phyloP scores from a whole-genome alignment of 2,888 invertebrate species.

The Tubulanus polymorphus region DNA sequence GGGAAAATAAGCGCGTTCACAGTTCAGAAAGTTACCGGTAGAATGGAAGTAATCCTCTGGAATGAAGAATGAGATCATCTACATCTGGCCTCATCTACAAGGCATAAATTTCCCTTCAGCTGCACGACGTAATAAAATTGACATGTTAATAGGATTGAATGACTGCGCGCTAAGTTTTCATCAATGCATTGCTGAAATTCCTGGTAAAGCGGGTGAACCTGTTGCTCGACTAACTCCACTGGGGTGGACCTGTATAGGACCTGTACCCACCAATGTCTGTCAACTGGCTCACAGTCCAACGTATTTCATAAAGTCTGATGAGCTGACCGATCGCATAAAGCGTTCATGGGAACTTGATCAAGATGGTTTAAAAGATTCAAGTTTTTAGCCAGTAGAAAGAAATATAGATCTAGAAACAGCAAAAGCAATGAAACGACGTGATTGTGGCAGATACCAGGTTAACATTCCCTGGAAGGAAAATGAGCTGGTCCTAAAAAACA shows the following conservation, averaged over 20 bases:
- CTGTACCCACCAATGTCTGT: background rate
- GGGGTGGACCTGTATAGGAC: background rate
- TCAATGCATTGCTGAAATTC: background rate
- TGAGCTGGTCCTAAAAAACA: background rate
- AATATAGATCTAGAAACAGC: background rate
- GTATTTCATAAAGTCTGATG: too few relatives aligned
- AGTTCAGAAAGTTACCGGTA: background rate
- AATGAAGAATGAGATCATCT: background rate
- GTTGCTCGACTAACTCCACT: background rate
- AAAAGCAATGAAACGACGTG: background rate
- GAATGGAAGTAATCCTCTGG: background rate
- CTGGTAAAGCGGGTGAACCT: conserved; percentile 16
- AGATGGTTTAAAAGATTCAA: background rate
- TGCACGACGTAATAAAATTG: background rate
- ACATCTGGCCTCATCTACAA: background rate
- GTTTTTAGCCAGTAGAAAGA: background rate
- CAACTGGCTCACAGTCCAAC: too few relatives aligned
- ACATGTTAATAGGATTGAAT: background rate
- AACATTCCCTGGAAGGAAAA: background rate
- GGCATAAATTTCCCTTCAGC: background rate
- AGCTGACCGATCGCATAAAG: background rate
- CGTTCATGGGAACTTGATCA: background rate
- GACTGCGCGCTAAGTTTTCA: background rate
- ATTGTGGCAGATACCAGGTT: background rate
- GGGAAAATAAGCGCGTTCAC: background rate